Base-by-base conservation (phyloP, 1,140 invertebrate species). In the Drosophila suzukii region DNA sequence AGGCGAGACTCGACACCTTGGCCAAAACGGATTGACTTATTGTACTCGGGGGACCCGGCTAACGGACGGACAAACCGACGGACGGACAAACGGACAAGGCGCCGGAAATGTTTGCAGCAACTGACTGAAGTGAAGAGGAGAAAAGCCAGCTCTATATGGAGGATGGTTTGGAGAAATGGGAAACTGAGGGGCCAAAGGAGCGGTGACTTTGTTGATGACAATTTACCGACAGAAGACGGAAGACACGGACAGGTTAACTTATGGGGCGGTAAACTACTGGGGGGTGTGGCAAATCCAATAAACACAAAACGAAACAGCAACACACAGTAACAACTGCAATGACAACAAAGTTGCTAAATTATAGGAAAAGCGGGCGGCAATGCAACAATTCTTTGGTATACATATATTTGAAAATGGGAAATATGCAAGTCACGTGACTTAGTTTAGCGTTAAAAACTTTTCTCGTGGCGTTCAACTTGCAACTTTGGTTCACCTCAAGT, bases 371-470 rank as follows among this genome's bases (percentile, higher is more conserved):
- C 11, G 10, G 17, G 15, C 0, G 27, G 15, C 10, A 63, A 38
- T 50, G 41, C 67, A 71, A 56, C 60, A 66, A 53, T 53, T 65
- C 65, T 53, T 20, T 3, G 51, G 36, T 8, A 20, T 62, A 15
- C 47, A 24, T 34, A 54, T 68, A n/a, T 46, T n/a, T 30, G 41
- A 58, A 36, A 41, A 8, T 13, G 15, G 13, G n/a, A n/a, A 0
- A 46, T 63, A 75, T 76, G 61, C 73, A 53, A 70, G 78, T 81
- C 78, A 84, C 78, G 77, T 81, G 73, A 68, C 73, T 73, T 41
- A 46, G 51, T 68, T 73, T 55, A 67, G 56, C 72, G 63, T 63
- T 65, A 53, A 49, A 59, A 80, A 65, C 36, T 61, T 80, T 63
- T 41, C n/a, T 5, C 12, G 63, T 34, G 39, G 43, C 34, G 30